Base-by-base conservation (phyloP, 2,113 vertebrate genomes). In the Bubo bubo region DNA sequence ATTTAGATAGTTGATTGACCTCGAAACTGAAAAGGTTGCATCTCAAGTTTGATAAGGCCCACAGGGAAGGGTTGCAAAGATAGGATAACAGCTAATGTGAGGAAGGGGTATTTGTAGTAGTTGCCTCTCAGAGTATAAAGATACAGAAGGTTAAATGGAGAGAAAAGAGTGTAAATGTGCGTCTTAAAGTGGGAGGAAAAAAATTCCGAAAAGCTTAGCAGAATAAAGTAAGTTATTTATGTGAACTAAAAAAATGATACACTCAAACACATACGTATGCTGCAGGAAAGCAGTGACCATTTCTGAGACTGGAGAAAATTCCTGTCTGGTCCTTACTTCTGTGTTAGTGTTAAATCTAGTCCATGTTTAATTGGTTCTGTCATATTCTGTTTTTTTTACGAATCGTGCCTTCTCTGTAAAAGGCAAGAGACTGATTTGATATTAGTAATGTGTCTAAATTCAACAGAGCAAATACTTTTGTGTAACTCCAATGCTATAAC, bases 1-100 rank as follows among this genome's bases (percentile, higher is more conserved):
- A 39, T 79, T 95, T 88, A 64, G 70, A 34, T 66, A 86, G 64
- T 71, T 91, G 62, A 45, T 53, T 94, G 92, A 84, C 76, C 80
- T 91, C 16, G 2, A 71, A 80, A 35, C 55, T 71, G 60, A 34
- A 67, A 77, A 92, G n/a, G 28, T 70, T 92, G 23, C 22, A 5
- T 94, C 24, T 68, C 21, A 45, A 77, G 63, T 88, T 95, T 84
- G 59, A 60, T 87, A 95, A 93, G 80, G 56, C 52, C 37, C 52
- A 67, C 14, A 72, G 60, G 60, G 70, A 89, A 91, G 34, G 35
- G 13, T 62, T 91, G 58, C 19, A 85, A 72, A 89, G 73, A 41
- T 58, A 95, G 88, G 27, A 23, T 86, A 91, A 63, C 41, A 84
- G 20, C 73, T 83, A 71, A 35, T 89, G 32, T 63, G 50, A 47